Conservation (phyloP, 1,140 invertebrate genomes). For the Pseudomyrmex concolor region DNA sequence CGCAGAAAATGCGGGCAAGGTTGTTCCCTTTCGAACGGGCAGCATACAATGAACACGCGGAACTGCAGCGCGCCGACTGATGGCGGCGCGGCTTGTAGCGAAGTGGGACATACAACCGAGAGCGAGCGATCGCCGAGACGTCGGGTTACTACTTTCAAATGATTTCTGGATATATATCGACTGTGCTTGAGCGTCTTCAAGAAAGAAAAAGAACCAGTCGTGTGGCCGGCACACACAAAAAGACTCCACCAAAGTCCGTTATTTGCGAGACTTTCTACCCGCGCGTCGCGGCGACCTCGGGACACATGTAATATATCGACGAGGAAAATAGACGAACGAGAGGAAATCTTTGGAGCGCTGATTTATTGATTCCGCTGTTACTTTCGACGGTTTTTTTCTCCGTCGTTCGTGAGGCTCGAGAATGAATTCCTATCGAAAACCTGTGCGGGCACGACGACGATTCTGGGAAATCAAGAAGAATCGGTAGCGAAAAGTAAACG, state of each 20-base stretch:
- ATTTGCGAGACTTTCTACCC: conserved; percentile 48
- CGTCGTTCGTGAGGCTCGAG: not conserved
- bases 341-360: not conserved
- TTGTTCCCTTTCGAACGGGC: conserved; percentile 67
- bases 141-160: conserved; percentile 65
- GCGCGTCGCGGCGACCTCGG: conserved; percentile 15
- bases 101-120: conserved; percentile 58
- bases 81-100: conserved; percentile 14
- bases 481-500: conserved; percentile 9
- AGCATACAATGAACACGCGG: conserved; percentile 64
- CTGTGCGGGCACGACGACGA: conserved; percentile 2
- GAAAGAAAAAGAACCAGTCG: conserved; percentile 33
- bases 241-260: conserved; percentile 25
- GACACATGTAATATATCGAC: not conserved
- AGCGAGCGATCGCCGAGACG: conserved; percentile 38
- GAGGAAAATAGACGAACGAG: conserved; percentile 32
- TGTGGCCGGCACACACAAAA: conserved; percentile 20
- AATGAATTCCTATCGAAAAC: conserved; percentile 22
- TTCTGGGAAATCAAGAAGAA: conserved; percentile 21
- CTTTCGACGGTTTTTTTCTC: too few relatives aligned
- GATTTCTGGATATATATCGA: conserved; percentile 58
- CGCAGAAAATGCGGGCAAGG: conserved; percentile 70
- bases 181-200: not conserved
- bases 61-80: conserved; percentile 62
- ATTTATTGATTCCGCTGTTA: conserved; percentile 40